phyloP scores from a whole-genome alignment of 2,888 invertebrate genomes.

The Argyresthia albistria region DNA sequence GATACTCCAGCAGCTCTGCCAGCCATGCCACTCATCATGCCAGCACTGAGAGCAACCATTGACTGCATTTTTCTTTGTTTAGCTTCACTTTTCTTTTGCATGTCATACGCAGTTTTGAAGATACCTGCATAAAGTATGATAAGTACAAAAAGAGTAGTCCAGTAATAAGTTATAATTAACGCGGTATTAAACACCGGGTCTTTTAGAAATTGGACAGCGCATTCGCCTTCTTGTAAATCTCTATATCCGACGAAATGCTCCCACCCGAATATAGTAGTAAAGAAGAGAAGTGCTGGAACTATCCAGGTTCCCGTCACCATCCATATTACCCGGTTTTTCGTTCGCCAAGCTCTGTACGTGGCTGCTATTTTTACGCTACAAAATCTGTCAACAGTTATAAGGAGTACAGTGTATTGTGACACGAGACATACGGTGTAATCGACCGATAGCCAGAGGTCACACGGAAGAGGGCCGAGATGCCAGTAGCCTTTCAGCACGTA shows the following conservation, averaged over 20 bases:
- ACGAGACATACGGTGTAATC: constrained; percentile 99
- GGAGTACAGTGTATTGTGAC: constrained; percentile 98
- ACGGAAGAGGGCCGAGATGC: constrained; percentile 95
- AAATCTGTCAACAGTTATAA: constrained; percentile 98
- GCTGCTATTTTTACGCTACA: constrained; percentile 99
- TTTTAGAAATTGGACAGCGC: constrained; percentile 97
- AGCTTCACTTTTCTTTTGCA: constrained; percentile 97
- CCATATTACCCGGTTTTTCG: constrained; percentile 92
- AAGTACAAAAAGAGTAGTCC: constrained; percentile 96
- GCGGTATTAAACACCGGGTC: constrained; percentile 98
- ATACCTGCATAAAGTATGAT: constrained; percentile 97
- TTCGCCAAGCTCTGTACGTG: constrained; percentile 96
- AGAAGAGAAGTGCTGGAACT: constrained; percentile 95
- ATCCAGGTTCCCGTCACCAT: constrained; percentile 98
- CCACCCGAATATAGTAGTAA: constrained; percentile 99
- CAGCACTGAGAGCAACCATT: constrained; percentile 92
- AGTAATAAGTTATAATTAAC: constrained; percentile 96
- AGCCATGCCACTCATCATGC: constrained; percentile 93
- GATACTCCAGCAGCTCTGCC: constrained; percentile 90
- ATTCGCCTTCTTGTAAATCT: constrained; percentile 89
- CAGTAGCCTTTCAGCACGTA: constrained; percentile 97
- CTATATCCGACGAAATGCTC: constrained; percentile 96
- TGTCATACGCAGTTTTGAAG: constrained; percentile 96
- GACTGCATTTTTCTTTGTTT: constrained; percentile 97
- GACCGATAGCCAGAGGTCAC: constrained; percentile 98